Percentiles rank a stretch among this genome's conserved stretches.
Evolutionary conservation across 2,113 vertebrate species (phyloP).

Genomic region (Vanacampus margaritifer): DNA sequence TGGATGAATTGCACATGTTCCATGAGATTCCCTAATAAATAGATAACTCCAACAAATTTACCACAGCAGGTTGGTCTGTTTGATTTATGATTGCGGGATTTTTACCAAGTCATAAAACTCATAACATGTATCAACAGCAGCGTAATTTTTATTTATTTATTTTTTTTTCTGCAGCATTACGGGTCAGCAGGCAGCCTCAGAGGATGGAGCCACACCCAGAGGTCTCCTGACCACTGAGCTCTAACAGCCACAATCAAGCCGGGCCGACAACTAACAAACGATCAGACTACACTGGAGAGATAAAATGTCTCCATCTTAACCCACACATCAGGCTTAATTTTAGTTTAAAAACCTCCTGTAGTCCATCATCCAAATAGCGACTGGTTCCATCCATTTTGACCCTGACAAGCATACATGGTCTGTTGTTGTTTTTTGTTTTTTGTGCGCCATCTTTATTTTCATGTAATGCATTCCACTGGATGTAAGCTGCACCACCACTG

Average conservation of each 20-base stretch:
- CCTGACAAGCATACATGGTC: background rate
- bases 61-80: no score
- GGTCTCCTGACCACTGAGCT: slow-evolving; percentile 95
- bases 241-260: slow-evolving; percentile 57
- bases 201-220: slow-evolving; percentile 73
- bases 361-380: background rate
- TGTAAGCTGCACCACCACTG: slow-evolving; percentile 17
- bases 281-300: background rate
- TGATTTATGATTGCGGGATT: no score
- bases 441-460: slow-evolving; percentile 6
- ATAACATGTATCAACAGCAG: no score
- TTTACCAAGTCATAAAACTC: no score
- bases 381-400: slow-evolving; percentile 3
- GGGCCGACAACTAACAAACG: slow-evolving; percentile 2
- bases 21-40: no score
- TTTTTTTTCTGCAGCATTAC: slow-evolving; percentile 44
- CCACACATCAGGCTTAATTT: slow-evolving; percentile 5
- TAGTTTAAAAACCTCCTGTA: background rate
- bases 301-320: background rate
- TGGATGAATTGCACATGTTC: no score
- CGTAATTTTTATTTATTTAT: background rate
- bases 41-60: no score
- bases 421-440: background rate
- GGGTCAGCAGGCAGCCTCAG: slow-evolving; percentile 45
- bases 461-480: slow-evolving; percentile 22